phyloP scores from a whole-genome alignment of 2,888 invertebrate species.

The Drosophila atroscutellata region DNA sequence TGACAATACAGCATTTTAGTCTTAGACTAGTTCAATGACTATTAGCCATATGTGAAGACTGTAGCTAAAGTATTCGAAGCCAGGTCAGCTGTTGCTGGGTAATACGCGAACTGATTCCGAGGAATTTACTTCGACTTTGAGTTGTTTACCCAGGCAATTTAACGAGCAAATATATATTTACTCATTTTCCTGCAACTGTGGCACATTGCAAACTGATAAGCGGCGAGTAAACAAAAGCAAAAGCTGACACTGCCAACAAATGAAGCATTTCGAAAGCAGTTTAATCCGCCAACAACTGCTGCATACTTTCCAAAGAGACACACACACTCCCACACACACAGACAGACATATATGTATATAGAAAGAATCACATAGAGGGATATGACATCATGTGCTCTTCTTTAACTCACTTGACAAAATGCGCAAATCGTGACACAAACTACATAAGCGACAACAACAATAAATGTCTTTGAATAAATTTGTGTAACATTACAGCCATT shows the following conservation, averaged over 20 bases:
- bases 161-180: constrained; percentile 12
- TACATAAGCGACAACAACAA: constrained; percentile 58
- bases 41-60: constrained; percentile 1
- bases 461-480: constrained; percentile 72
- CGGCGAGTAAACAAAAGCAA: constrained; percentile 22
- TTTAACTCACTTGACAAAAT: constrained; percentile 50
- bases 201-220: constrained; percentile 39
- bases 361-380: constrained; percentile 3
- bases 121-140: constrained; percentile 8
- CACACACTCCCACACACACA: constrained; percentile 1
- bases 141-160: constrained; percentile 41
- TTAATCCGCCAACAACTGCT: constrained; percentile 49
- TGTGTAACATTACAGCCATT: constrained; percentile 63
- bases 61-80: background rate
- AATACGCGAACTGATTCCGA: constrained; percentile 5
- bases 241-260: constrained; percentile 16
- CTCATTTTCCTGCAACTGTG: constrained; percentile 17
- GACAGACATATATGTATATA: background rate
- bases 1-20: constrained; percentile 4
- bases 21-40: background rate
- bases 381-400: constrained; percentile 63
- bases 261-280: constrained; percentile 18
- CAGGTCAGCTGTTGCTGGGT: constrained; percentile 11
- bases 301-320: constrained; percentile 52
- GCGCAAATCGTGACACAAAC: constrained; percentile 61